Conservation (phyloP, 2,113 vertebrate genomes). For the Tragulus kanchil region DNA sequence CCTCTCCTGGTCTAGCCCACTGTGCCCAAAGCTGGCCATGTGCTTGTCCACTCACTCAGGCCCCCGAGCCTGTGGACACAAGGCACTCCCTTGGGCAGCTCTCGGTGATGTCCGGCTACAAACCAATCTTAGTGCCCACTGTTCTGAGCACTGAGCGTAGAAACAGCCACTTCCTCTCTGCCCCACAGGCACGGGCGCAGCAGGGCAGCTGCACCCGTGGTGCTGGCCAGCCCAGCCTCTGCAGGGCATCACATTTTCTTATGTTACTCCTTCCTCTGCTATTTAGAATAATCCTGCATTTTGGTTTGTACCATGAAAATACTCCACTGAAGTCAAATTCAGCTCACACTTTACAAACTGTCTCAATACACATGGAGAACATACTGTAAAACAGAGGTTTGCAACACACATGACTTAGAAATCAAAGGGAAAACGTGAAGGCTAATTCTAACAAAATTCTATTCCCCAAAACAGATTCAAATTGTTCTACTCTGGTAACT, state of each 20-base stretch:
- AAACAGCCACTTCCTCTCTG: slow-evolving; percentile 86
- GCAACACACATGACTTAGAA: background rate
- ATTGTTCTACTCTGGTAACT: slow-evolving; percentile 7
- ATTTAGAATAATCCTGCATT: slow-evolving; percentile 39
- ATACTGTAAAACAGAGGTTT: background rate
- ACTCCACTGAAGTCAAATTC: slow-evolving; percentile 4
- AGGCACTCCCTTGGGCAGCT: accelerated
- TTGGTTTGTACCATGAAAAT: slow-evolving; percentile 54
- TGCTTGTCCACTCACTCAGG: background rate
- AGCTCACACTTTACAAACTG: slow-evolving; percentile 7
- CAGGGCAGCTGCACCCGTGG: slow-evolving; percentile 78
- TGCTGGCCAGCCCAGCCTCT: slow-evolving; percentile 64
- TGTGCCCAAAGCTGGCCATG: accelerated
- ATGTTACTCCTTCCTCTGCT: background rate
- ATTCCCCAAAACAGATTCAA: slow-evolving; percentile 3
- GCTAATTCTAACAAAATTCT: slow-evolving; percentile 37
- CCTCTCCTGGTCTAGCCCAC: background rate
- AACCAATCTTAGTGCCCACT: slow-evolving; percentile 86
- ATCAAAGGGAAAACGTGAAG: slow-evolving; percentile 17
- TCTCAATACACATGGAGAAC: background rate
- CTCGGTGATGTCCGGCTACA: slow-evolving; percentile 80
- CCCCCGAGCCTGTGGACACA: accelerated
- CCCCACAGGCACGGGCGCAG: slow-evolving; percentile 84
- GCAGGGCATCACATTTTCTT: slow-evolving; percentile 49
- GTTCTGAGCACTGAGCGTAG: slow-evolving; percentile 85